Conservation (phyloP, 2,797 vertebrate genomes). For the Synaphobranchus kaupii region DNA sequence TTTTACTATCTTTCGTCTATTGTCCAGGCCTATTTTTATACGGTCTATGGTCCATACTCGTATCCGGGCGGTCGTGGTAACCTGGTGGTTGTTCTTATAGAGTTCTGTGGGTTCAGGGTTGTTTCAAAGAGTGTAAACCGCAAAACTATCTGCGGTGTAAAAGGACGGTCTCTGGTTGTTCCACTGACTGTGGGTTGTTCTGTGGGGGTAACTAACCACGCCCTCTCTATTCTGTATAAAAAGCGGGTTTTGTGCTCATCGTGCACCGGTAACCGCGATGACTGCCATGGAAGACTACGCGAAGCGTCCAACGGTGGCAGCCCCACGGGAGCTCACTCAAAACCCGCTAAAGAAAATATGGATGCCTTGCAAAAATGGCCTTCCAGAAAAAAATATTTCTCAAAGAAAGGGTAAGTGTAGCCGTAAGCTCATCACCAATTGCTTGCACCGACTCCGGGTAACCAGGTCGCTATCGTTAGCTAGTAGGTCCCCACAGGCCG, state of each 20-base stretch:
- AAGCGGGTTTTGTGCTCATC: not conserved
- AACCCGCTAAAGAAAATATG: conserved; percentile 93
- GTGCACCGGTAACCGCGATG: conserved; percentile 18
- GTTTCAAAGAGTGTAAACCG: too few relatives aligned
- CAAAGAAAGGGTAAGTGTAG: conserved; percentile 83
- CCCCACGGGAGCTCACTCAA: conserved; percentile 84
- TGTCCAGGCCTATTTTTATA: too few relatives aligned
- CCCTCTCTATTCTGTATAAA: not conserved
- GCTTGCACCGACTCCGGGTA: not conserved
- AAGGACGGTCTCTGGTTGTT: too few relatives aligned
- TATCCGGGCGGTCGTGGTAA: too few relatives aligned
- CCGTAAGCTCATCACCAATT: not conserved
- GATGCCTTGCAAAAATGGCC: conserved; percentile 89
- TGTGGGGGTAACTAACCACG: not conserved
- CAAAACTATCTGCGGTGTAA: too few relatives aligned
- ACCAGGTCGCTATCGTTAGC: not conserved
- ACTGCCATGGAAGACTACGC: conserved; percentile 57
- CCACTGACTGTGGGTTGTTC: not conserved
- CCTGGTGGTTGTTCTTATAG: too few relatives aligned
- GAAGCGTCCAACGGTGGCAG: conserved; percentile 54
- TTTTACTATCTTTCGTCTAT: too few relatives aligned
- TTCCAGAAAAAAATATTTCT: conserved; percentile 81
- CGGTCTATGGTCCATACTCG: too few relatives aligned
- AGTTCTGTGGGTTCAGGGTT: too few relatives aligned
- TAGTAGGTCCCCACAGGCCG: too few relatives aligned